phyloP scores from a whole-genome alignment of 2,113 vertebrate species.

The Python bivittatus region DNA sequence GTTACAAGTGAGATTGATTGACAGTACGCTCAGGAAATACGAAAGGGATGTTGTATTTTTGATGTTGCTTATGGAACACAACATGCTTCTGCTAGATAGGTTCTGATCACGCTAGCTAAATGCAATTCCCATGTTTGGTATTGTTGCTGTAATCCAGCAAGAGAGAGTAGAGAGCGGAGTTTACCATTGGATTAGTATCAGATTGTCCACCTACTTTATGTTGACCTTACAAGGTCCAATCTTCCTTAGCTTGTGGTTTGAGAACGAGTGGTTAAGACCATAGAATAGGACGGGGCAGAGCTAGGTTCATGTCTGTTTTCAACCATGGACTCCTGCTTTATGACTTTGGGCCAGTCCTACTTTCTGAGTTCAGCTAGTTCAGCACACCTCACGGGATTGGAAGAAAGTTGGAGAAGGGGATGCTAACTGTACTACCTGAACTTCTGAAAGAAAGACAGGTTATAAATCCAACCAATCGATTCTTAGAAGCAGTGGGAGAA shows the following conservation, averaged over 20 bases:
- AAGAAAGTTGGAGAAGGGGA: background rate
- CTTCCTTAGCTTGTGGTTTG: background rate
- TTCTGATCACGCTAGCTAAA: background rate
- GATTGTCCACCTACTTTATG: background rate
- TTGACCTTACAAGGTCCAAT: background rate
- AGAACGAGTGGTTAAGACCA: background rate
- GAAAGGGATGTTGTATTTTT: background rate
- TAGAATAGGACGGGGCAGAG: background rate
- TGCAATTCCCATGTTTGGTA: background rate
- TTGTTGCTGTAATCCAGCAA: background rate
- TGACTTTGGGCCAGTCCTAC: background rate
- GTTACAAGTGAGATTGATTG: background rate
- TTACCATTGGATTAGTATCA: background rate
- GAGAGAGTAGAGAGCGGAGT: background rate
- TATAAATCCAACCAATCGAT: background rate
- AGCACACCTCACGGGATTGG: background rate
- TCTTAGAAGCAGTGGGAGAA: background rate
- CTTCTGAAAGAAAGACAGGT: background rate
- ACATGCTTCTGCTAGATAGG: background rate
- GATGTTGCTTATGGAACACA: background rate
- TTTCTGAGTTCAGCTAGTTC: background rate
- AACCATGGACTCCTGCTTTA: background rate
- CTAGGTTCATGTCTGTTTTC: background rate
- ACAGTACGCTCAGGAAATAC: background rate
- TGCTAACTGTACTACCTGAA: background rate